Base-by-base conservation (phyloP, 2,888 invertebrate species). In the Amphipyra berbera region DNA sequence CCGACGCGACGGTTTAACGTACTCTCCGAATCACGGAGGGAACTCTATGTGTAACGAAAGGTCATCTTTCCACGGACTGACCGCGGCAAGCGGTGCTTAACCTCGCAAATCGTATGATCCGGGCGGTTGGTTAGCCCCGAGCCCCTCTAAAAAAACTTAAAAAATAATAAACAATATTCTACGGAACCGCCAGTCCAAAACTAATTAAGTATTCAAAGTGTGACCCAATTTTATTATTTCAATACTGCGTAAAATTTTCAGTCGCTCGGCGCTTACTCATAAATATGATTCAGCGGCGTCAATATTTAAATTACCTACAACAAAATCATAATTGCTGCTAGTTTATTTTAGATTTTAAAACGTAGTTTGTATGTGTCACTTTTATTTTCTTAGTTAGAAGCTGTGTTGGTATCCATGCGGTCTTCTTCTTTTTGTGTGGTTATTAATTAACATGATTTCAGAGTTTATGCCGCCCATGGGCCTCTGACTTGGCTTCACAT, bases 201-300 rank as follows among this genome's bases (percentile, higher is more conserved):
- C 63, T 68, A 62, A 77, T 74, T 77, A 67, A 56, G 61, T 56
- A 79, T 72, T 65, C 63, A 67, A 72, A 65, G 44, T 68, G 30
- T 52, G 80, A 74, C 78, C 78, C 47, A 78, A 48, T 74, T 79
- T 73, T 59, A 70, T 68, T 21, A 74, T 58, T 77, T 67, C 67
- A 66, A 72, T 77, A 68, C 78, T 54, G 75, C 75, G 78, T 78
- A 79, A 57, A 76, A 74, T 64, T 72, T 77, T 56, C 68, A 79
- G 71, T 54, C 55, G 48, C n/a, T 62, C 60, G 58, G 7, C 56
- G 62, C 57, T 44, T 71, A 72, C 37, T 78, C 79, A 79, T 66
- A 46, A 66, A 61, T 21, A 53, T 71, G 76, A 79, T 64, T 80
- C 78, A 78, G 47, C 46, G 40, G n/a, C n/a, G 50, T 62, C 67